These are phyloP conservation scores for Drosophila limbata DNA, from an alignment of 2,888 invertebrate species.

Conservation along the genomic window DNA sequence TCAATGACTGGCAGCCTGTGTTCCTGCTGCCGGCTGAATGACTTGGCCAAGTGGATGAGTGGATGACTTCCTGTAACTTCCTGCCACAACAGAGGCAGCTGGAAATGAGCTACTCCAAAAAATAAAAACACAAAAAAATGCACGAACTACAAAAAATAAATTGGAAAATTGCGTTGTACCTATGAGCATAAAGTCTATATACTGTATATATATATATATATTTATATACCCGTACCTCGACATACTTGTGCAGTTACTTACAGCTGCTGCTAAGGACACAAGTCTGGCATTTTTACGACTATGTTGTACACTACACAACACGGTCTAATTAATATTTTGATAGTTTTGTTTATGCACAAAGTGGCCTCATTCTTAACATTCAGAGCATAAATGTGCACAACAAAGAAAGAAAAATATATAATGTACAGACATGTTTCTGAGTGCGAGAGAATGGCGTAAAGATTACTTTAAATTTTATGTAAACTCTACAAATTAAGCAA, in stretches of 20 bases:
- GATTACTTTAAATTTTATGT: slow-evolving; percentile 60
- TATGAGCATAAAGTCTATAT: slow-evolving; percentile 4
- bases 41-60: slow-evolving; percentile 58
- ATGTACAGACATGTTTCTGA: slow-evolving; percentile 12
- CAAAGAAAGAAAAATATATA: slow-evolving; percentile 1
- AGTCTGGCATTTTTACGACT: slow-evolving; percentile 26
- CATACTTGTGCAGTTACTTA: slow-evolving; percentile 12
- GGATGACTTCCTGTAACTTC: slow-evolving; percentile 47
- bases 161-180: slow-evolving; percentile 38
- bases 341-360: slow-evolving; percentile 44
- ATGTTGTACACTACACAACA: slow-evolving; percentile 17
- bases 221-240: slow-evolving; percentile 1
- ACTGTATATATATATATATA: neutral
- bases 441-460: no score
- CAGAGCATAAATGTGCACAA: slow-evolving; percentile 11
- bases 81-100: slow-evolving; percentile 40
- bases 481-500: slow-evolving; percentile 72
- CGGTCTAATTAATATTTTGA: slow-evolving; percentile 44
- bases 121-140: slow-evolving; percentile 1
- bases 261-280: slow-evolving; percentile 46
- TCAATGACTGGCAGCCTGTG: slow-evolving; percentile 59
- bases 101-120: slow-evolving; percentile 56
- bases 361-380: slow-evolving; percentile 26
- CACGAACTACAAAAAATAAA: slow-evolving; percentile 28
- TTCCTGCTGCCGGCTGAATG: slow-evolving; percentile 51